Evolutionary conservation across 2,888 invertebrate genomes (phyloP), one percentile per base, ranked within the genome.

Genomic region (Nyleta sp.): DNA sequence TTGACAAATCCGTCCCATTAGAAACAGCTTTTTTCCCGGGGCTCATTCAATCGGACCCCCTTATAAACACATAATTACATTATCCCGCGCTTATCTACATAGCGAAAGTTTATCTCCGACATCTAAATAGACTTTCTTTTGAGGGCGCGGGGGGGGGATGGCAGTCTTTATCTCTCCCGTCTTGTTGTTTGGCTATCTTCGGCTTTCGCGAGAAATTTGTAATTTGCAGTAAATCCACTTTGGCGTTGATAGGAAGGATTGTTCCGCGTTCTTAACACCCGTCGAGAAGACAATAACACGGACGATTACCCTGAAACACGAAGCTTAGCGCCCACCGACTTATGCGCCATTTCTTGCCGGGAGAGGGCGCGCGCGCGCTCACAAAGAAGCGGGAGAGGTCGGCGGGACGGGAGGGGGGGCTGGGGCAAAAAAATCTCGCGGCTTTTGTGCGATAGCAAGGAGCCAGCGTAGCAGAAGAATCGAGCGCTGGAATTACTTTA

Each of bases 151-250:
- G n/a, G n/a, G n/a, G n/a, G n/a, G n/a, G n/a, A n/a, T n/a, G n/a
- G n/a, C 24, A 24, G 73, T 65, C 77, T 83, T 82, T 77, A 78
- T 78, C 71, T 78, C 71, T 24, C 24, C 60, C 48, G 67, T 72
- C 75, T 73, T 62, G 72, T 71, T 72, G 73, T 80, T 74, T 13
- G 70, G 78, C 68, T 74, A 76, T 62, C 78, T 72, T 80, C 64
- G 75, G 68, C 72, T 68, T 77, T 72, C 77, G 73, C 70, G 78
- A 78, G 72, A 80, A 81, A 84, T 84, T 83, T 83, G 84, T 82
- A 83, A 84, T 83, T 84, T 84, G 82, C 82, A 83, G 81, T 83
- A 82, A 84, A 83, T 83, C 80, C 81, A 84, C 81, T 84, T 83
- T 82, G 83, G 80, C 81, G 83, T 81, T 82, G 80, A 82, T 80